phyloP scores from a whole-genome alignment of 2,113 vertebrate genomes.

The Octodon degus region DNA sequence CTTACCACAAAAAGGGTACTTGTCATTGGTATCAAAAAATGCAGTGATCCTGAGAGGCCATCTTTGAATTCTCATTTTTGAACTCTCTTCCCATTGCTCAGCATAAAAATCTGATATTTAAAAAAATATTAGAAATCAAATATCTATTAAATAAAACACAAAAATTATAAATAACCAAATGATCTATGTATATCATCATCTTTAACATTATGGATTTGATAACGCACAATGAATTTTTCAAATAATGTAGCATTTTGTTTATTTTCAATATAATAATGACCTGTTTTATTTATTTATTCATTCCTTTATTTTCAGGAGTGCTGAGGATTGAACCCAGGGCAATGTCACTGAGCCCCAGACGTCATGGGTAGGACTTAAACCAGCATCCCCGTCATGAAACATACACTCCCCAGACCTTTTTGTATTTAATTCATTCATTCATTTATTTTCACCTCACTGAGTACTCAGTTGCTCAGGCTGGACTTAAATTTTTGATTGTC shows the following conservation, averaged over 20 bases:
- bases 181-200: neutral
- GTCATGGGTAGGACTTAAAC: neutral
- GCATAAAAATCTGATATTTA: conserved; percentile 73
- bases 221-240: neutral
- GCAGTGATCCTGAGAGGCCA: conserved; percentile 36
- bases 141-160: neutral
- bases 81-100: conserved; percentile 53
- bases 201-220: neutral
- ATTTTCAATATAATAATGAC: neutral
- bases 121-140: neutral
- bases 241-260: neutral
- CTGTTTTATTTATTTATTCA: neutral
- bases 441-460: neutral
- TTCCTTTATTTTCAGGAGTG: neutral
- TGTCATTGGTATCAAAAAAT: conserved; percentile 74
- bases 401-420: neutral
- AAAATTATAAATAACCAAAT: conserved; percentile 28
- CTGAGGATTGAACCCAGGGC: neutral
- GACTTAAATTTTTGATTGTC: neutral
- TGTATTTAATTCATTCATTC: neutral
- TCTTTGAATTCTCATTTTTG: conserved; percentile 38
- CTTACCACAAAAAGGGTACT: conserved; percentile 79
- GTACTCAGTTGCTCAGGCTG: neutral
- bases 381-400: neutral
- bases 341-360: neutral